Base-by-base conservation (phyloP, 2,888 invertebrate genomes). In the Dione juno region DNA sequence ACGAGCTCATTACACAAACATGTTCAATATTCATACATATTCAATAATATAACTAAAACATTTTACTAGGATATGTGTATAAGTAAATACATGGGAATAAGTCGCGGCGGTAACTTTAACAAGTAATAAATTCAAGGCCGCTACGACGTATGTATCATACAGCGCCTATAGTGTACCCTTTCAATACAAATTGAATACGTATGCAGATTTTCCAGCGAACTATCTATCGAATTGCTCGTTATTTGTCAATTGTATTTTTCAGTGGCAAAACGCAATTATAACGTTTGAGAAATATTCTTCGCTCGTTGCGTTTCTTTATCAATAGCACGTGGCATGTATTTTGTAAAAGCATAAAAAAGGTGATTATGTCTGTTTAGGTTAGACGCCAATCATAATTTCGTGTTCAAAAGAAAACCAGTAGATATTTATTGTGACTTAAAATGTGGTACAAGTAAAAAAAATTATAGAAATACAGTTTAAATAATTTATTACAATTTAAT, bases 91-190 rank as follows among this genome's bases (percentile, higher is more conserved):
- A 67, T 72, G 52, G 63, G 59, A 73, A 70, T 73, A 67, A 57
- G 48, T 69, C 66, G 59, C 66, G 50, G 43, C 58, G 52, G 73
- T 67, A 73, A 71, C 50, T 71, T 57, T 63, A 68, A 59, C 71
- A 69, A 72, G 74, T 72, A 73, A 71, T 71, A 75, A 70, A 71
- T 70, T 72, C 74, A 76, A 76, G 76, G 77, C 57, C 66, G 67
- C 48, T 61, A 40, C 72, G 64, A 50, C 61, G 66, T 69, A 65
- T 68, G 59, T 69, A 66, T 66, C 65, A 59, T 48, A 53, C 19
- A 52, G 41, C 54, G 14, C 21, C 41, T 37, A 54, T 35, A 37
- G 28, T 54, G 61, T 70, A 61, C 48, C 41, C 57, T 70, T 73
- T 73, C 65, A 53, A 73, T 59, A 73, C 59, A 67, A 70, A 59